These are phyloP conservation scores for Orthosia gothica DNA, from an alignment of 2,888 invertebrate genomes.

Conservation along the genomic window DNA sequence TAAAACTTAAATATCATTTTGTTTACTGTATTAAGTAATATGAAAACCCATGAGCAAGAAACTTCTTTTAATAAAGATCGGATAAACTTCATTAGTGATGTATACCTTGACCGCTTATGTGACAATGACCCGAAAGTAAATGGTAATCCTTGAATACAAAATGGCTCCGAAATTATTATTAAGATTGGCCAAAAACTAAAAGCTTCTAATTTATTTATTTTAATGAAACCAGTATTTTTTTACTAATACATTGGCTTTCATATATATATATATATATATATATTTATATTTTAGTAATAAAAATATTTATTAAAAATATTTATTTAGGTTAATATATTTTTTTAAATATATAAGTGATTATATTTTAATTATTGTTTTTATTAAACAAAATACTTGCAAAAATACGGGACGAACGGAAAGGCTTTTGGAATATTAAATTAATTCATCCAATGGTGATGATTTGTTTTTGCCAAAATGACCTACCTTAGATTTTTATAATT, in stretches of 20 bases:
- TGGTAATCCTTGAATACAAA: constrained; percentile 10
- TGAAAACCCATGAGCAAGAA: constrained; percentile 4
- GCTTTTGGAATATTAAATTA: not conserved
- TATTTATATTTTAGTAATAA: not conserved
- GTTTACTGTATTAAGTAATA: not conserved
- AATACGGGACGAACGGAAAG: not conserved
- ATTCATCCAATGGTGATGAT: not conserved
- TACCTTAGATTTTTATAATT: constrained; percentile 66
- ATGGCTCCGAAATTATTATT: not conserved
- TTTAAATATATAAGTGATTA: not conserved
- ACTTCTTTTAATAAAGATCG: not conserved
- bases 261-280: not conserved
- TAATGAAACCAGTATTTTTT: too few species aligned
- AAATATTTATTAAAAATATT: too few species aligned
- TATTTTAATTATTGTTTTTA: not conserved
- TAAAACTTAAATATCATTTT: not conserved
- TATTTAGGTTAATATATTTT: too few species aligned
- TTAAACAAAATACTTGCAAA: not conserved
- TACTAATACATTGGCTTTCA: too few species aligned
- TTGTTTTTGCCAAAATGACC: constrained; percentile 27
- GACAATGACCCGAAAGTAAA: constrained; percentile 39
- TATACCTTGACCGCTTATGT: constrained; percentile 43
- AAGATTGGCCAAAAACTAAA: not conserved
- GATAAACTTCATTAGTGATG: constrained; percentile 21
- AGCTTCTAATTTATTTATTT: not conserved